Evolutionary conservation across 2,888 invertebrate genomes (phyloP).

Genomic region (Trileptium ribeirensis): DNA sequence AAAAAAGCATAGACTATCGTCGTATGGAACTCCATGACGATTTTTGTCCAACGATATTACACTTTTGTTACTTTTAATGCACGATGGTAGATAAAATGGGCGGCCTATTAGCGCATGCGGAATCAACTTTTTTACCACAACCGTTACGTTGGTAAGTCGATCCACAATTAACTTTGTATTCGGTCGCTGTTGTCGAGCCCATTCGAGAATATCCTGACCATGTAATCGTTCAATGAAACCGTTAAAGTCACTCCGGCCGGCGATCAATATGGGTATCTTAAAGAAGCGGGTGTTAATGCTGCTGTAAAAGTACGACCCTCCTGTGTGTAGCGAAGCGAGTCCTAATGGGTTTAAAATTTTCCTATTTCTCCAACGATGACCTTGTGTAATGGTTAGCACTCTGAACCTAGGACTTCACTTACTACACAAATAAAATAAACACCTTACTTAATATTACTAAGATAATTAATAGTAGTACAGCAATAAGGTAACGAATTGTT

Average conservation of each 20-base stretch:
- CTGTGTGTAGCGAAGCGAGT: too few species aligned
- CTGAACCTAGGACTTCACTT: too few species aligned
- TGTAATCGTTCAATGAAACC: too few species aligned
- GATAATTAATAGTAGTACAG: too few species aligned
- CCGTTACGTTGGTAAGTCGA: background rate
- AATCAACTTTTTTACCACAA: background rate
- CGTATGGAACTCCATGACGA: background rate
- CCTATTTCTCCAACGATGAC: too few species aligned
- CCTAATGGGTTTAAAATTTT: too few species aligned
- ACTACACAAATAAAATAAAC: too few species aligned
- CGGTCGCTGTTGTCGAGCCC: background rate
- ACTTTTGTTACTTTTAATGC: background rate
- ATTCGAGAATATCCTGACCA: background rate
- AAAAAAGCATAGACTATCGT: conserved; percentile 2
- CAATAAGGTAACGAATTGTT: too few species aligned
- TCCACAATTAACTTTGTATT: background rate
- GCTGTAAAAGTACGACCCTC: background rate
- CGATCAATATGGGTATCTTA: background rate
- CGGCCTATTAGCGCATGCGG: background rate
- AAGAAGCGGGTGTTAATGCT: background rate
- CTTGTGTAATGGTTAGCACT: too few species aligned
- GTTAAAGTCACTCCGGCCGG: background rate
- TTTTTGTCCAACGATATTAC: background rate
- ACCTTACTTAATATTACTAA: too few species aligned
- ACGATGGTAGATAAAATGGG: background rate